Base-by-base conservation (phyloP, 2,888 invertebrate species). In the Deilephila porcellus region DNA sequence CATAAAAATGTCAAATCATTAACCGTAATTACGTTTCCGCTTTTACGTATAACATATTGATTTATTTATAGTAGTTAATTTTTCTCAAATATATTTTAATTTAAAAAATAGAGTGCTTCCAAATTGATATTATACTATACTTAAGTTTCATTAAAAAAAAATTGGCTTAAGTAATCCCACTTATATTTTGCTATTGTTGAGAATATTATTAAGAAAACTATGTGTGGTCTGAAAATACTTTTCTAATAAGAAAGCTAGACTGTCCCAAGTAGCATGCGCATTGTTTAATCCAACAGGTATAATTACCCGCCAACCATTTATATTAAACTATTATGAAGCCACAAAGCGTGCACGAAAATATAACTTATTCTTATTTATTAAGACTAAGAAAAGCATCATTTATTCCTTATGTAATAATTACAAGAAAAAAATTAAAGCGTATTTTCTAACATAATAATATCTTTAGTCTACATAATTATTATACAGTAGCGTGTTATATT, bases 1-100 rank as follows among this genome's bases (percentile, higher is more conserved):
- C 84, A 85, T 88, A 87, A 91, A 90, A 90, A 84, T 90, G 89
- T 89, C 88, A 88, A 92, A 90, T 91, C 89, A 90, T 89, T 90
- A 88, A 86, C 82, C 86, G 80, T 87, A 91, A 91, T 91, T 90
- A 87, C 87, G 86, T 88, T 86, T 83, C 81, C 82, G 81, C 83
- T 84, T 80, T 82, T 81, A 82, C 78, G 83, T 32, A 63, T 32
- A 29, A n/a, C 8, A 52, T 19, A 53, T 37, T 34, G 6, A 29
- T 25, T 63, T 52, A 52, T 52, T 70, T 14, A 20, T n/a, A 60
- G 25, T 45, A 67, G 59, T 64, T 56, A 37, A 67, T 8, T 67
- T 67, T 52, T 17, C 20, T 45, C 1, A 25, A 45, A 19, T 62
- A 62, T 60, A 3, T 20, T 60, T 60, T 60, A 20, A 20, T 60